Conservation (phyloP, 2,797 vertebrate species). For the Petrocephalus schoutedeni region DNA sequence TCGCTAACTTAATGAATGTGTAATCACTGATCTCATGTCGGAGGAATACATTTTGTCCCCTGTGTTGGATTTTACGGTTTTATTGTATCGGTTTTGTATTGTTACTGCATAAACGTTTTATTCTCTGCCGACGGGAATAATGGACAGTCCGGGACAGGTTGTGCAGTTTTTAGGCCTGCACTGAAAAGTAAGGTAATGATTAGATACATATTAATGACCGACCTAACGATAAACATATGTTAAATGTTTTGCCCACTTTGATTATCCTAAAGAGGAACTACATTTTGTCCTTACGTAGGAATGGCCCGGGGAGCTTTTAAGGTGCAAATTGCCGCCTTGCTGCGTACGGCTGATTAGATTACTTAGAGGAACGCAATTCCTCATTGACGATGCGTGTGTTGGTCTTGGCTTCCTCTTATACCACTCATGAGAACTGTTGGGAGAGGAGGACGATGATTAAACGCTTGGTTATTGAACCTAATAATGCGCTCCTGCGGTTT, state of each 20-base stretch:
- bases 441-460: neutral
- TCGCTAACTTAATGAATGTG: neutral
- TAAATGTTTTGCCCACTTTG: neutral
- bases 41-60: neutral
- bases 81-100: neutral
- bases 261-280: neutral
- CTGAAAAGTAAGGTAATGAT: neutral
- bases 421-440: neutral
- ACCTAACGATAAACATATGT: neutral
- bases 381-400: neutral
- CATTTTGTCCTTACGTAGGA: neutral
- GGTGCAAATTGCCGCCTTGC: neutral
- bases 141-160: neutral
- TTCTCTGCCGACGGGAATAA: neutral
- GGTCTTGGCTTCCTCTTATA: neutral
- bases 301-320: neutral
- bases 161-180: no score
- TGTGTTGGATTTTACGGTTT: neutral
- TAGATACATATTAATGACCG: neutral
- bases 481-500: neutral
- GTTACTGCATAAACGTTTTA: neutral
- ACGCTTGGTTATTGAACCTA: neutral
- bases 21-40: neutral
- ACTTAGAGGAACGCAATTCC: neutral
- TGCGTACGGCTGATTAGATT: neutral